A percentile compares a stretch with the other conserved stretches of the same genome.
Conservation (phyloP, 1,140 invertebrate species). For the Drosophila erecta region DNA sequence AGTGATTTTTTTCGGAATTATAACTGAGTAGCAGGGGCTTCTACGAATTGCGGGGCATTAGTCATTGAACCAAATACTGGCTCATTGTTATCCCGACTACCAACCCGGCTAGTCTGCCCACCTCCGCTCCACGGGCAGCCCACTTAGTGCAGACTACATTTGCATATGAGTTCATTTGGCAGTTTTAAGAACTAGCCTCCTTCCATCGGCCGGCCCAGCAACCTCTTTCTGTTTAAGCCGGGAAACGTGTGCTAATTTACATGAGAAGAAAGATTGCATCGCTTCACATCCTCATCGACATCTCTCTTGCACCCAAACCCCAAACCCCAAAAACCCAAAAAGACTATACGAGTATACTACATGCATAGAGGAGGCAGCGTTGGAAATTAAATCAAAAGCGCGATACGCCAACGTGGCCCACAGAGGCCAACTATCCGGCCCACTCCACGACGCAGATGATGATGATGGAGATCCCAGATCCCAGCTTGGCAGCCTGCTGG, state of each 20-base stretch:
- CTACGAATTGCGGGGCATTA: slow-evolving; percentile 32
- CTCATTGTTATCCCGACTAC: slow-evolving; percentile 2
- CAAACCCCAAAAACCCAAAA: slow-evolving; percentile 36
- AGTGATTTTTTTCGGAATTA: slow-evolving; percentile 51
- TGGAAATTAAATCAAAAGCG: slow-evolving; percentile 79
- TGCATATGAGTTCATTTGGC: slow-evolving; percentile 82
- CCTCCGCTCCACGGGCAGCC: slow-evolving; percentile 61
- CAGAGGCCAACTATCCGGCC: slow-evolving; percentile 27
- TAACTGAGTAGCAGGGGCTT: slow-evolving; percentile 27
- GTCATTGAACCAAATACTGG: slow-evolving; percentile 11
- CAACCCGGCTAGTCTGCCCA: slow-evolving; percentile 21
- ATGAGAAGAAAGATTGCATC: slow-evolving; percentile 75
- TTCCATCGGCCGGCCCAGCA: slow-evolving; percentile 20
- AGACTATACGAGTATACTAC: not conserved
- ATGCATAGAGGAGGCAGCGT: slow-evolving; percentile 41
- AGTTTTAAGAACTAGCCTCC: slow-evolving; percentile 75
- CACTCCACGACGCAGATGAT: slow-evolving; percentile 64
- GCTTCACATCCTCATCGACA: slow-evolving; percentile 65
- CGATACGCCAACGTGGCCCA: slow-evolving; percentile 74
- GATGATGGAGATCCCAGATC: slow-evolving; percentile 49
- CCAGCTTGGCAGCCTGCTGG: slow-evolving; percentile 32
- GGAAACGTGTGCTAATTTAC: slow-evolving; percentile 82
- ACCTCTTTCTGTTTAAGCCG: slow-evolving; percentile 60
- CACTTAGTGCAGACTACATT: slow-evolving; percentile 67
- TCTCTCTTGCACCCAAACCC: slow-evolving; percentile 62